Evolutionary conservation across 2,113 vertebrate genomes (phyloP), one percentile per base, ranked within the genome.

Genomic region (Hypomesus transpacificus): DNA sequence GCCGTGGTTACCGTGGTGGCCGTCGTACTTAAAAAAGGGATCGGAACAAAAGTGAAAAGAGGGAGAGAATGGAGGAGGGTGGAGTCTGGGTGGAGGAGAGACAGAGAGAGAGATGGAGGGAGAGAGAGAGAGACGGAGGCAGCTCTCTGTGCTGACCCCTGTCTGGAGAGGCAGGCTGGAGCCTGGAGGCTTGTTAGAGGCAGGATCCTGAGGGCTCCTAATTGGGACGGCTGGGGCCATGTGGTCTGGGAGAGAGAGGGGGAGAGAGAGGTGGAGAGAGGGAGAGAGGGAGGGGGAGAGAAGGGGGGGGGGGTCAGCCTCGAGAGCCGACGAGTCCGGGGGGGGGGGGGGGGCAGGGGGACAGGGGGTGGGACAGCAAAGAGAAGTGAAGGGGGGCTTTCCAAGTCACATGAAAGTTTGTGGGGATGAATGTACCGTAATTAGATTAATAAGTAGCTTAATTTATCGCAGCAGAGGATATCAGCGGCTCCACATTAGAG

Each of bases 391-490:
- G 31, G 24, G 28, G 52, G 63, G 91, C 92, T 97, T 96, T 95
- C 95, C 92, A 95, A 96, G 94, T 96, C 94, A 97, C 94, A 97
- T 97, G 94, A 96, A 97, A 95, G 94, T 96, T 97, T 95, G 93
- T 92, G 90, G 77, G 94, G 94, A 94, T 96, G 95, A 95, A 95
- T 96, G 93, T 96, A 95, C 91, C 92, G 94, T 97, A 97, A 97
- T 98, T 96, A 97, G 95, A 97, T 98, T 96, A 97, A 98, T 97
- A 98, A 98, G 95, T 95, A 96, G 95, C 95, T 98, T 95, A 97
- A 97, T 97, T 97, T 97, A 95, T 96, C 93, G 93, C 95, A 96
- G 94, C 93, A 92, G 94, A 96, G 94, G 94, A 96, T 97, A 96
- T 96, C 95, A 96, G 94, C 94, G 92, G 93, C 94, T 94, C 92